Evolutionary conservation across 2,113 vertebrate genomes (phyloP).

Genomic region (Prunella himalayana): DNA sequence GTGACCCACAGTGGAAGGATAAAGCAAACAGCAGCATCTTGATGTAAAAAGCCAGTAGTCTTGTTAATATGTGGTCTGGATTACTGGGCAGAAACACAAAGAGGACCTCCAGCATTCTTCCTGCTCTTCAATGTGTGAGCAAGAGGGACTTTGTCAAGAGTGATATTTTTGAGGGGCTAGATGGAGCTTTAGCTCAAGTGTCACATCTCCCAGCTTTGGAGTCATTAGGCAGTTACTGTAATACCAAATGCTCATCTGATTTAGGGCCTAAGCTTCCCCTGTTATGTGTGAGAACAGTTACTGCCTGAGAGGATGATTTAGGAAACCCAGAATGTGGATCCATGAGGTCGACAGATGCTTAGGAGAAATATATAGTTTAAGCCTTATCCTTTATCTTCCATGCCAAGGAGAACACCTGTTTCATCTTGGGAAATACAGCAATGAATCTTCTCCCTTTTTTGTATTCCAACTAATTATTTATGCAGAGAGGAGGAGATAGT

Average conservation of each 20-base stretch:
- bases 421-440: not conserved
- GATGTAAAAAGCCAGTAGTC: not conserved
- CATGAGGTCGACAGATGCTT: not conserved
- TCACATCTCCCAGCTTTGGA: not conserved
- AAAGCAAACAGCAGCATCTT: not conserved
- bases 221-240: not conserved
- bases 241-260: not conserved
- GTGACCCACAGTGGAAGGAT: not conserved
- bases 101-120: not conserved
- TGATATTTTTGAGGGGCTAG: not conserved
- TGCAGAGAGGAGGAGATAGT: not conserved
- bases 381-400: not conserved
- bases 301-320: not conserved
- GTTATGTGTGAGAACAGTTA: not conserved
- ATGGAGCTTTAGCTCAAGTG: not conserved
- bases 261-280: not conserved
- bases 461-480: not conserved
- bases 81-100: not conserved
- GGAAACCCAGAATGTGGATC: not conserved
- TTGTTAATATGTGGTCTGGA: accelerated
- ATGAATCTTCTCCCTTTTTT: not conserved
- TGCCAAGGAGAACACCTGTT: not conserved
- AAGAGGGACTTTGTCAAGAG: not conserved
- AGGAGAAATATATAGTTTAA: not conserved
- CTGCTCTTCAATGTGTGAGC: not conserved